Evolutionary conservation across 1,140 invertebrate genomes (phyloP).

Genomic region (Temnothorax curvispinosus): DNA sequence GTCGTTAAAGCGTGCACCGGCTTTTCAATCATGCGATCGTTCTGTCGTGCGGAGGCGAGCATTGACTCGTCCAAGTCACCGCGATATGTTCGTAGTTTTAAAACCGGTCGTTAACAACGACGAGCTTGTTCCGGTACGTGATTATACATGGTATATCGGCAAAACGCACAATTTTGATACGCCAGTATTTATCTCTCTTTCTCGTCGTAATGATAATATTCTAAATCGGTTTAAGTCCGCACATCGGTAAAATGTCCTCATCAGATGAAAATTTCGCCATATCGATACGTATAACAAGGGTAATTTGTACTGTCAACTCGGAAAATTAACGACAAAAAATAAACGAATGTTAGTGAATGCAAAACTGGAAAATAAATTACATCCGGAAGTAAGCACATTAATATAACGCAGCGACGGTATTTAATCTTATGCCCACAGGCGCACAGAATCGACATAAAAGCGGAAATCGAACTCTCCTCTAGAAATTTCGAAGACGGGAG

Average conservation of each 20-base stretch:
- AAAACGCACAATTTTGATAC: constrained; percentile 51
- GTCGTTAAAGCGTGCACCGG: constrained; percentile 58
- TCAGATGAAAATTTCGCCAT: background rate
- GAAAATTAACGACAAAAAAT: background rate
- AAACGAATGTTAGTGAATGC: background rate
- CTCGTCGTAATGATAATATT: constrained; percentile 33
- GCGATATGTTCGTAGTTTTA: constrained; percentile 52
- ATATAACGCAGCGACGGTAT: background rate
- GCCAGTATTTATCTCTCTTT: background rate
- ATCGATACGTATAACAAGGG: background rate
- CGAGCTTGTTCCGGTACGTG: constrained; percentile 50
- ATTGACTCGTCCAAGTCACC: constrained; percentile 57
- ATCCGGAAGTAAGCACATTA: constrained; percentile 7
- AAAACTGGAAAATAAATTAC: background rate
- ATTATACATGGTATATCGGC: constrained; percentile 31
- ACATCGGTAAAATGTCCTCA: background rate
- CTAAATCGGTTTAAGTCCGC: constrained; percentile 23
- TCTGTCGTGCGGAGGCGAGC: constrained; percentile 51
- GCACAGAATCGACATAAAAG: constrained; percentile 31
- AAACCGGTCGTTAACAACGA: constrained; percentile 64
- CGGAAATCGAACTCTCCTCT: constrained; percentile 73
- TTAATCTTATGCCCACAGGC: constrained; percentile 20
- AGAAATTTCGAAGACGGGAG: constrained; percentile 51
- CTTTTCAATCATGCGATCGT: constrained; percentile 58
- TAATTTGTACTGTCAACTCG: background rate